A percentile compares a stretch with the other conserved stretches of the same genome.
phyloP scores from a whole-genome alignment of 1,140 invertebrate species.

The Bombus impatiens region DNA sequence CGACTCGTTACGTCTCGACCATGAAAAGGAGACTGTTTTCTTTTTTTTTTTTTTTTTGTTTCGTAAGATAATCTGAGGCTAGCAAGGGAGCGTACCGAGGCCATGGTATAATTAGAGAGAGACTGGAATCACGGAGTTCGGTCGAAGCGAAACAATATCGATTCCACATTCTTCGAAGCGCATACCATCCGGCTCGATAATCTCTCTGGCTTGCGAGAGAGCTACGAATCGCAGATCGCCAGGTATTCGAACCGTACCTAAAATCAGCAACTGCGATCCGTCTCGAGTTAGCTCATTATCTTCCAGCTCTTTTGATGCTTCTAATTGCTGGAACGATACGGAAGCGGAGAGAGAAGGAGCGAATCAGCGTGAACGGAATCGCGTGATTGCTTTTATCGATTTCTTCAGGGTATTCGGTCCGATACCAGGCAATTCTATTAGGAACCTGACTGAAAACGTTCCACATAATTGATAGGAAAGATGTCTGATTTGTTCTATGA shows the following conservation, averaged over 20 bases:
- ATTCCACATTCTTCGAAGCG: slow-evolving; percentile 42
- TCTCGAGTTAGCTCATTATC: slow-evolving; percentile 40
- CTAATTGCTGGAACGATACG: slow-evolving; percentile 35
- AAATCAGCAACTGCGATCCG: slow-evolving; percentile 56
- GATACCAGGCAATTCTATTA: slow-evolving; percentile 2
- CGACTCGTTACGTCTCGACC: slow-evolving; percentile 1
- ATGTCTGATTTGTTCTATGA: slow-evolving; percentile 11
- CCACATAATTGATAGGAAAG: slow-evolving; percentile 9
- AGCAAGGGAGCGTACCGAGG: not conserved
- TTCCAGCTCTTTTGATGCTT: slow-evolving; percentile 29
- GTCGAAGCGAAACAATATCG: slow-evolving; percentile 23
- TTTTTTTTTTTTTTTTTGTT: not conserved
- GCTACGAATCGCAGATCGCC: not conserved
- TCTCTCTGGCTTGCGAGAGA: slow-evolving; percentile 12
- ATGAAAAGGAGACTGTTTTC: not conserved
- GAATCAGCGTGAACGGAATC: not conserved
- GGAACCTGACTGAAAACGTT: not conserved
- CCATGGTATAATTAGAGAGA: slow-evolving; percentile 43
- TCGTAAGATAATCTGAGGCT: slow-evolving; percentile 45
- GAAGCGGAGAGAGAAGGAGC: not conserved
- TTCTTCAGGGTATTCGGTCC: not conserved
- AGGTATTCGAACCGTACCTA: slow-evolving; percentile 25
- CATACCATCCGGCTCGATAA: slow-evolving; percentile 43
- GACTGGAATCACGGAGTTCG: slow-evolving; percentile 28
- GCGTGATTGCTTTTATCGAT: slow-evolving; percentile 4